A percentile compares a stretch with the other conserved stretches of the same genome.
These are phyloP conservation scores for Muntiacus reevesi DNA, from an alignment of 2,113 vertebrate genomes.

Conservation along the genomic window DNA sequence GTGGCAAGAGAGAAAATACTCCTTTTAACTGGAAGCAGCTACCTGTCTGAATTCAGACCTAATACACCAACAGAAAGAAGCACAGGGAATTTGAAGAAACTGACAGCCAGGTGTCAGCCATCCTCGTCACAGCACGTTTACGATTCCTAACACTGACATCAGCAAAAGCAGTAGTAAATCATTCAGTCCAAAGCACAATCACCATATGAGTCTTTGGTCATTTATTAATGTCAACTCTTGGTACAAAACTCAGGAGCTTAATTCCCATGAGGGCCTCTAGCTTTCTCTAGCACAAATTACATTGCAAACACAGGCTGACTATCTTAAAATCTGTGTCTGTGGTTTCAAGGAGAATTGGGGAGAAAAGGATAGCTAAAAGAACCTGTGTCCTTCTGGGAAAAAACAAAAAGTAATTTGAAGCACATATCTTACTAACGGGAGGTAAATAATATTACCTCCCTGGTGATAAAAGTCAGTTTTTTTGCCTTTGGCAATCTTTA, in stretches of 20 bases:
- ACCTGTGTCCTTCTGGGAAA: neutral
- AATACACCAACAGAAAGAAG: neutral
- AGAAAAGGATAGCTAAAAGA: neutral
- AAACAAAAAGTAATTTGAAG: neutral
- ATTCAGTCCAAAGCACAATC: neutral
- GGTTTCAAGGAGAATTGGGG: neutral
- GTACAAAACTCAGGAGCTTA: neutral
- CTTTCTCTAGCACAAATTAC: neutral
- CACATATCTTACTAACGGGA: neutral
- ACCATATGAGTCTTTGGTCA: neutral
- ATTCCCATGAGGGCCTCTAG: neutral
- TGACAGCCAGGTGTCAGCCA: neutral
- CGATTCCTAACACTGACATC: neutral
- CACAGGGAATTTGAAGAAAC: neutral
- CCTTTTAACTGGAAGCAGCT: neutral
- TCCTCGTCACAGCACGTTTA: neutral
- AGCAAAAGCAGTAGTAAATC: neutral
- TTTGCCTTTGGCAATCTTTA: neutral
- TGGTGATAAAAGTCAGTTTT: neutral
- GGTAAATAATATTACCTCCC: neutral
- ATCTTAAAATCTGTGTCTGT: constrained; percentile 13
- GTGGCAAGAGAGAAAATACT: neutral
- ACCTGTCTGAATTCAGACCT: neutral
- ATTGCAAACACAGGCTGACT: neutral
- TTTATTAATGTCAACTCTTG: neutral